phyloP scores from a whole-genome alignment of 2,113 vertebrate species.

The Arenaria interpres region DNA sequence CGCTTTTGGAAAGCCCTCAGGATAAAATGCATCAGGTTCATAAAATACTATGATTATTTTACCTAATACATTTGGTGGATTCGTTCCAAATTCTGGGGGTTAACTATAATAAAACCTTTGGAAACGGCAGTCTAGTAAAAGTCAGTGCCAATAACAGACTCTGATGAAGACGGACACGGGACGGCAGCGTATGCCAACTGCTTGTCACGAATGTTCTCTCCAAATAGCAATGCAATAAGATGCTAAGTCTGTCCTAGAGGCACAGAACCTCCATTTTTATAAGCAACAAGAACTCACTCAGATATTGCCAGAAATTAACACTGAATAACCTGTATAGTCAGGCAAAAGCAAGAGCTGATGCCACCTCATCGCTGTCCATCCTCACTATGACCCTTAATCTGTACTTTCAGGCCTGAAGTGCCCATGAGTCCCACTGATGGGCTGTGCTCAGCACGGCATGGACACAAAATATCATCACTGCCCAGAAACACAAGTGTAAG shows the following conservation, averaged over 20 bases:
- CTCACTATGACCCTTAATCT: rapidly evolving
- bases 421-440: rapidly evolving
- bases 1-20: background rate
- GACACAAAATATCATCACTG: background rate
- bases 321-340: background rate
- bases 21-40: background rate
- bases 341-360: background rate
- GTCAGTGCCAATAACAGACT: background rate
- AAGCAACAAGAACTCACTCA: background rate
- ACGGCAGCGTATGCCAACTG: background rate
- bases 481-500: background rate
- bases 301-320: background rate
- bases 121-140: background rate
- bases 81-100: background rate
- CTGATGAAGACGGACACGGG: background rate
- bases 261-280: background rate
- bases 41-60: background rate
- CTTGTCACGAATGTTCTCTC: background rate
- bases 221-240: background rate
- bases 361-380: background rate
- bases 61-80: background rate
- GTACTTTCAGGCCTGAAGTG: background rate
- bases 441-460: background rate
- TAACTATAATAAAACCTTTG: slow-evolving; percentile 12
- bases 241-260: background rate